phyloP scores from a whole-genome alignment of 92 coral and sea anemone genomes.

The Heliopora coerulea region DNA sequence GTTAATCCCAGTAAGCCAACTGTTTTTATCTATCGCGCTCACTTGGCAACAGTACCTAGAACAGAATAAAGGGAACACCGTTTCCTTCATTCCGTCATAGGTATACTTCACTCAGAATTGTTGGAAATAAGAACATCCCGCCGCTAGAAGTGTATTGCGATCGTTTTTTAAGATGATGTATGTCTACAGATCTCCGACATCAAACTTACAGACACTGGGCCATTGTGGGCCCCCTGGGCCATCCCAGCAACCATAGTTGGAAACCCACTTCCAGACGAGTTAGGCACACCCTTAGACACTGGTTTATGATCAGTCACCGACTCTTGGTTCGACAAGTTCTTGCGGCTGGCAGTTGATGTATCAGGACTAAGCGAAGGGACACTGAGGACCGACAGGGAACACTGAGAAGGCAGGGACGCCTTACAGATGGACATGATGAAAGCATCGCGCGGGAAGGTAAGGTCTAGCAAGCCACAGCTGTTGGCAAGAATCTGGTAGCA shows the following conservation, averaged over 20 bases:
- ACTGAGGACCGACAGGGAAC: conserved; percentile 88
- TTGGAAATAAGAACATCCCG: too few species aligned
- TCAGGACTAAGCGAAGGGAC: conserved; percentile 86
- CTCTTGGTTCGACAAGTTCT: conserved; percentile 19
- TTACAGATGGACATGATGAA: conserved; percentile 94
- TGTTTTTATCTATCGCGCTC: too few species aligned
- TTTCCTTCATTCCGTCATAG: too few species aligned
- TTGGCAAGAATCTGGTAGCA: conserved; percentile 83
- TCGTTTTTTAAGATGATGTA: too few species aligned
- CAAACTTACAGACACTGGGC: conserved; percentile 87
- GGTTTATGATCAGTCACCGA: conserved; percentile 40
- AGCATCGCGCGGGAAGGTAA: conserved; percentile 93
- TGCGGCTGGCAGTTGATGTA: conserved; percentile 58
- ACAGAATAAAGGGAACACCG: too few species aligned
- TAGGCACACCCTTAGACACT: conserved; percentile 47
- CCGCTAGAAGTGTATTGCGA: too few species aligned
- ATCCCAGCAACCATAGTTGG: conserved; percentile 82
- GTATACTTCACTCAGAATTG: too few species aligned
- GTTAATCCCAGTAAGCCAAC: too few species aligned
- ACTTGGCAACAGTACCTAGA: too few species aligned
- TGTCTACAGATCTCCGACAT: too few species aligned
- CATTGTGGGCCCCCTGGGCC: conserved; percentile 91
- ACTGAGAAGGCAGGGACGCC: conserved; percentile 96
- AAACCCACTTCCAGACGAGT: conserved; percentile 63
- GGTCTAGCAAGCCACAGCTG: conserved; percentile 82